Evolutionary conservation across 2,113 vertebrate species (phyloP).

Genomic region (Caranx ignobilis): DNA sequence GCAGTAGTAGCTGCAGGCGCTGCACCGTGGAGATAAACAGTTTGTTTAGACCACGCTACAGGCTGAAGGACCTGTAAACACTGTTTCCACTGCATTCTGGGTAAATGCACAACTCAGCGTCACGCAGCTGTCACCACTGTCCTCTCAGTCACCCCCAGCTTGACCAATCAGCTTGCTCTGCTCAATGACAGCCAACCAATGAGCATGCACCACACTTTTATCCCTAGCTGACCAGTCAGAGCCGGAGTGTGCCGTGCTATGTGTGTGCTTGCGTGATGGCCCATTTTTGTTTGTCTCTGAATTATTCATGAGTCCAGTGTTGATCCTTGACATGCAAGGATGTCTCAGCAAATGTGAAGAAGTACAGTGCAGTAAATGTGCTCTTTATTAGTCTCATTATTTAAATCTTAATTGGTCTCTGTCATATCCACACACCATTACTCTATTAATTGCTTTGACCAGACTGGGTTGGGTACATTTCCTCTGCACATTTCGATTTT

Average conservation of each 20-base stretch:
- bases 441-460: conserved; percentile 17
- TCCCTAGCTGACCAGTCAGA: conserved; percentile 51
- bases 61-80: conserved; percentile 77
- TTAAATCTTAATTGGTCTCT: conserved; percentile 26
- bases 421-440: conserved; percentile 10
- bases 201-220: conserved; percentile 9
- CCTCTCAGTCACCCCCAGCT: conserved; percentile 77
- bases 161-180: conserved; percentile 61
- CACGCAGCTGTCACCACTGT: conserved; percentile 74
- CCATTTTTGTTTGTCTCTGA: conserved; percentile 59
- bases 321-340: conserved; percentile 54
- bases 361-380: conserved; percentile 48
- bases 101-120: conserved; percentile 76
- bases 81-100: conserved; percentile 75
- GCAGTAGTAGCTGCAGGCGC: conserved; percentile 72
- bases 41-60: conserved; percentile 77
- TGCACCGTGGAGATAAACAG: conserved; percentile 77
- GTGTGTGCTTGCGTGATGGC: conserved; percentile 22
- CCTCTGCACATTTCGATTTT: conserved; percentile 26
- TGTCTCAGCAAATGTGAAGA: conserved; percentile 62
- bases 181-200: conserved; percentile 57
- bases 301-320: conserved; percentile 67
- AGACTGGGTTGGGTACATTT: conserved; percentile 31
- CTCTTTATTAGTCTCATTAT: conserved; percentile 5
- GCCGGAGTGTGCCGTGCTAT: conserved; percentile 26